Evolutionary conservation across 2,113 vertebrate genomes (phyloP), one percentile per base, ranked within the genome.

Genomic region (Excalfactoria chinensis): DNA sequence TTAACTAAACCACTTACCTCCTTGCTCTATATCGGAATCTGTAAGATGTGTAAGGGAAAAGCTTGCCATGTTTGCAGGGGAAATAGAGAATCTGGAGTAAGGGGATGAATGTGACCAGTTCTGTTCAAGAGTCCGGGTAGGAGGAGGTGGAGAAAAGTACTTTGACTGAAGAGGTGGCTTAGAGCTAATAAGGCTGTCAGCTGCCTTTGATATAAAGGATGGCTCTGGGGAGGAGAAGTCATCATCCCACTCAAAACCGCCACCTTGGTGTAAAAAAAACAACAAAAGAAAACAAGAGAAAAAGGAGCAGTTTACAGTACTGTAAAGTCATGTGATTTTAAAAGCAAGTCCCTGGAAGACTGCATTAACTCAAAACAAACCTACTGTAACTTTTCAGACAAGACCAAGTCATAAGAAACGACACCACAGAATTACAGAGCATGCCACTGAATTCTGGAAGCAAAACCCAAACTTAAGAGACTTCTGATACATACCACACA

Each of bases 1-100:
- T 3, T 10, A 62, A 76, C 14, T 67, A 59, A 71, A 20, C 75
- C 43, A 97, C 99, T 98, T 94, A 97, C 99, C 99, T 97, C 99
- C 99, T 97, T 99, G 99, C 69, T 99, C 99, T 9, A 99, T 99
- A 97, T 99, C 99, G 0, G 99, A 99, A 97, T 99, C 99, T 0
- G 99, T 99, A 49, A 99, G 98, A 91, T 99, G 99, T 0, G 99
- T 99, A n/a, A 99, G 98, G 16, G 99, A 99, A 96, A 99, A 99
- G 97, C 97, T 99, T 59, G 99, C 98, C 18, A 99, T 99, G 97
- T 97, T 99, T 95, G 99, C 99, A 2, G 99, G 98, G 6, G 99
- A 99, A 90, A 99, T 99, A 83, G 99, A 99, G 97, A 99, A 99
- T 69, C 99, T 98, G 67, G 99, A 99, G 87, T 98, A 99, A 60